Evolutionary conservation across 2,797 vertebrate species (phyloP), one percentile per base, ranked within the genome.

Genomic region (Esox masquinongy): DNA sequence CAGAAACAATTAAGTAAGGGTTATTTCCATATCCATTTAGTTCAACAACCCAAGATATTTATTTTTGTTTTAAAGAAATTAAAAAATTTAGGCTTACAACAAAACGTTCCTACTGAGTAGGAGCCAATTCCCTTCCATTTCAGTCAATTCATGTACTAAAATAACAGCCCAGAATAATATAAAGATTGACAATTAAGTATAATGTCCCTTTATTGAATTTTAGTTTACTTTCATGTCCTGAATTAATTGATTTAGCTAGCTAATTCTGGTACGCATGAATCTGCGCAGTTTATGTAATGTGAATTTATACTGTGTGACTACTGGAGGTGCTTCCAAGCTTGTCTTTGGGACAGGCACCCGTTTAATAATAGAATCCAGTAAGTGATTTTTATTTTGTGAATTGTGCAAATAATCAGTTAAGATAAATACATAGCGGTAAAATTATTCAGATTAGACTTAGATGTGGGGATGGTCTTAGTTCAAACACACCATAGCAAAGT

Each of bases 351-450:
- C 74, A 0, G 81, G 77, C 4, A 22, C 61, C 22, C 74, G 47
- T 67, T 77, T 87, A 34, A 73, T 22, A 8, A 14, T 70, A n/a
- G 74, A 78, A 43, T 4, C 68, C 77, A 75, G 80, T 87, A 82
- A 83, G 79, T 84, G 2, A 12, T 47, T 24, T 19, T 68, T 68
- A 34, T 29, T 59, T 43, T 67, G 7, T 70, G 47, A 2, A 17
- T 49, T 70, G 66, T 31, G 26, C 63, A 4, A 34, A 31, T 34
- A 29, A 31, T 66, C 51, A n/a, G 17, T 7, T 9, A 59, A 22
- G n/a, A 31, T 43, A 19, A 19, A 12, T 43, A 68, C 19, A 47
- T 47, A 11, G 17, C 3, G 9, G 9, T 22, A 22, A 22, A n/a
- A 59, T 59, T 16, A 59, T 59, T 11, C 0, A 56, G 53, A 22